Conservation (phyloP, 2,113 vertebrate species). For the Syrrhaptes paradoxus region DNA sequence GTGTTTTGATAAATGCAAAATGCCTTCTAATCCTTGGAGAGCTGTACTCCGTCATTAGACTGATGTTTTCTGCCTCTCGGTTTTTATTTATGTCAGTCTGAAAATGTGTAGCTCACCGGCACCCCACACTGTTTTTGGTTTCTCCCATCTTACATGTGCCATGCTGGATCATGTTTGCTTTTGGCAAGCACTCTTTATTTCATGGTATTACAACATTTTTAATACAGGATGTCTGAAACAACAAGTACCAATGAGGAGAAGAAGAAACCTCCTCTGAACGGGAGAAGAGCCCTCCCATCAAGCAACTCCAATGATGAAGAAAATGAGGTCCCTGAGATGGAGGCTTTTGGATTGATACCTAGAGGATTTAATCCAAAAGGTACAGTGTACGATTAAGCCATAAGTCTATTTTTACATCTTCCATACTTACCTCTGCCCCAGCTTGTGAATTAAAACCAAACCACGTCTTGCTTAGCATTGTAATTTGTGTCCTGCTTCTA, state of each 20-base stretch:
- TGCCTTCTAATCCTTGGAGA: conserved; percentile 1
- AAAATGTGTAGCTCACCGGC: not conserved
- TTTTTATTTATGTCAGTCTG: conserved; percentile 47
- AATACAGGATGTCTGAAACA: conserved; percentile 67
- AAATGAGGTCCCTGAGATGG: conserved; percentile 80
- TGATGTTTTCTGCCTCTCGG: conserved; percentile 12
- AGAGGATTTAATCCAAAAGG: conserved; percentile 80
- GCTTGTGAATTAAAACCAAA: not conserved
- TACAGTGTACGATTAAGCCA: conserved; percentile 51
- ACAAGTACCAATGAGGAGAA: conserved; percentile 22
- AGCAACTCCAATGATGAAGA: conserved; percentile 82
- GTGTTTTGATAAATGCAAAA: conserved; percentile 49
- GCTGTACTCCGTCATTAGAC: not conserved
- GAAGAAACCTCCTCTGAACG: conserved; percentile 74
- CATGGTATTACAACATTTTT: not conserved
- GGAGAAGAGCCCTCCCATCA: conserved; percentile 77
- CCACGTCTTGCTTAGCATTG: not conserved
- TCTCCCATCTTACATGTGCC: not conserved
- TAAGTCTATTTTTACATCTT: not conserved
- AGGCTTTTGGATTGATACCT: conserved; percentile 78
- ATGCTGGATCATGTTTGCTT: not conserved
- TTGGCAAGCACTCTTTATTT: not conserved
- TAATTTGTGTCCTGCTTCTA: not conserved
- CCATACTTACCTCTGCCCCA: not conserved
- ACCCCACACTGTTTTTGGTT: not conserved